Evolutionary conservation across 2,113 vertebrate species (phyloP).

Genomic region (Lamprologus tigripictilis): DNA sequence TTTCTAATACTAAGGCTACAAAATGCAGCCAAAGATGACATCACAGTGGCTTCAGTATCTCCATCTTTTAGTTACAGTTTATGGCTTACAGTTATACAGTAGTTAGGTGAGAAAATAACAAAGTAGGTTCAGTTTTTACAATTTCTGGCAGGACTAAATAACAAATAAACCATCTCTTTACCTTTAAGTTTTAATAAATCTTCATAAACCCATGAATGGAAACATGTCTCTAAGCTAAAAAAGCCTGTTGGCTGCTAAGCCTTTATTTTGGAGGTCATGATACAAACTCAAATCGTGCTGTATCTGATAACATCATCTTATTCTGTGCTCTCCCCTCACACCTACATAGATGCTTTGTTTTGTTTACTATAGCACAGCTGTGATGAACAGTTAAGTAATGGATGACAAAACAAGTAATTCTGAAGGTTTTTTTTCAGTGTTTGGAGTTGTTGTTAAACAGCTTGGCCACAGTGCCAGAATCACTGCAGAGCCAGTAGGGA

Average conservation of each 20-base stretch:
- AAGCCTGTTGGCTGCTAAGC: background rate
- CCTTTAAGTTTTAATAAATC: background rate
- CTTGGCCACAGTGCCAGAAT: background rate
- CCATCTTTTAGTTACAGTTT: background rate
- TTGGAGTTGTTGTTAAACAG: background rate
- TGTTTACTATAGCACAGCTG: background rate
- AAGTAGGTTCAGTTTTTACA: background rate
- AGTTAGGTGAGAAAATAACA: background rate
- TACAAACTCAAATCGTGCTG: background rate
- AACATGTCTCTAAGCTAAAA: background rate
- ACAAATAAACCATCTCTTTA: background rate
- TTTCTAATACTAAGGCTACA: rapidly evolving
- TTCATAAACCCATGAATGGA: background rate
- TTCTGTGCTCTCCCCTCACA: background rate
- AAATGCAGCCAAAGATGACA: background rate
- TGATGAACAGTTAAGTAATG: background rate
- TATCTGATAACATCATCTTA: background rate
- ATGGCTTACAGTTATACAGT: background rate
- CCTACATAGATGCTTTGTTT: background rate
- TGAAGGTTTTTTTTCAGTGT: background rate
- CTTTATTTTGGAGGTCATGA: background rate
- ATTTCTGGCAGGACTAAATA: background rate
- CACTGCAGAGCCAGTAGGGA: background rate
- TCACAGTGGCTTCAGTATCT: background rate
- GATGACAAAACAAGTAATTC: background rate